Percentiles rank a stretch among this genome's conserved stretches.
phyloP scores from a whole-genome alignment of 2,113 vertebrate genomes.

The Channa argus region DNA sequence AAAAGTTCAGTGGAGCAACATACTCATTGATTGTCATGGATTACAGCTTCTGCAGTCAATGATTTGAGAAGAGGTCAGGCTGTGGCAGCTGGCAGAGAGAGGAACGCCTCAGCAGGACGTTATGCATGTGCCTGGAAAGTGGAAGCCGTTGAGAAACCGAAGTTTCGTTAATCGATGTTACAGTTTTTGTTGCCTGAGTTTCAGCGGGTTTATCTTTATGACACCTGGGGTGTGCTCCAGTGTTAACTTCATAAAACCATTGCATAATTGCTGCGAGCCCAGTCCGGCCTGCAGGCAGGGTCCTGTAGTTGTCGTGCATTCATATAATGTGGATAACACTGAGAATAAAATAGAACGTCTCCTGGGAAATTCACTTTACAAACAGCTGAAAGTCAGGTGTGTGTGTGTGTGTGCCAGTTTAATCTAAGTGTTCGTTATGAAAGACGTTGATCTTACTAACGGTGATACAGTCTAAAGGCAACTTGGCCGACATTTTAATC shows the following conservation, averaged over 20 bases:
- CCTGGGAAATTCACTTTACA: neutral
- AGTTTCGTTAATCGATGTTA: conserved; percentile 49
- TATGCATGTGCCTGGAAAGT: neutral
- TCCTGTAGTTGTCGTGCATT: too few relatives aligned
- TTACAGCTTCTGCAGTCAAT: conserved; percentile 16
- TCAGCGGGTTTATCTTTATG: conserved; percentile 81
- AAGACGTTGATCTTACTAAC: neutral
- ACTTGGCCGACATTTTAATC: conserved; percentile 58
- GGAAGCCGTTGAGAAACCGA: conserved; percentile 33
- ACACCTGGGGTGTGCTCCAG: conserved; percentile 59
- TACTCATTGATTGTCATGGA: neutral
- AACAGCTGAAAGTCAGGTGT: neutral
- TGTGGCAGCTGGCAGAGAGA: neutral
- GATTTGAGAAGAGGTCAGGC: conserved; percentile 8
- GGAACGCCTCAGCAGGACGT: neutral
- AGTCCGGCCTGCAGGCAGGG: conserved; percentile 24
- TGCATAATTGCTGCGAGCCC: conserved; percentile 68
- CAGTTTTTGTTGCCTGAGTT: conserved; percentile 60
- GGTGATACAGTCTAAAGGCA: neutral
- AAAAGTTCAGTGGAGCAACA: neutral
- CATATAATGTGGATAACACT: too few relatives aligned
- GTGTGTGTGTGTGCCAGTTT: neutral
- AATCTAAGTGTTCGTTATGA: neutral
- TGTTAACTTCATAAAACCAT: conserved; percentile 71
- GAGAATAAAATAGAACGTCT: fast-evolving